Base-by-base conservation (phyloP, 2,888 invertebrate genomes). In the Eledone cirrhosa region DNA sequence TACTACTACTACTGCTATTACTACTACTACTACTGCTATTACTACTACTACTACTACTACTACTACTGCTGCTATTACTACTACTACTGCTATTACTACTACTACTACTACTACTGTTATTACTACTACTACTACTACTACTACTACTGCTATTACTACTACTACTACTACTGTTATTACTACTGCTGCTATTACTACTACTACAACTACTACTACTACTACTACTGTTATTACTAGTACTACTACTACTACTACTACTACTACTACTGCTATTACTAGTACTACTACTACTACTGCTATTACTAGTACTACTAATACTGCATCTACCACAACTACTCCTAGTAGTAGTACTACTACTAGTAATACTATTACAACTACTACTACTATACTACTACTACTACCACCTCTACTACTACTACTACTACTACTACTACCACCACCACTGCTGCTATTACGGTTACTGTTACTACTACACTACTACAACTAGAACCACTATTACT, bases 131-230 rank as follows among this genome's bases (percentile, higher is more conserved):
- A 78, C 63, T 33, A 33, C 65, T 16, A 79, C 2, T 63, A 77
- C 76, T 8, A 78, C 76, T 41, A 77, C 76, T 27, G 77, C 76
- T 8, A 77, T 5, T 48, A 5, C 76, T 63, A 7, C 53, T 63
- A 78, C 76, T 41, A 77, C 76, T 8, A 78, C 59, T 48, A 77
- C 59, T 77, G 59, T 48, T 77, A 77, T 48, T 59, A 77, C 59
- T 3, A 78, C 47, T 67, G 72, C 47, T 48, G 59, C 59, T 77
- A 77, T 48, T 48, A 77, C 11, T 59, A 77, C 59, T 59, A 59
- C 59, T 59, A 77, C 59, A 27, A 77, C 59, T 59, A 77, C 29
- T 63, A 76, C 47, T 76, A 76, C 47, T 76, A 76, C 47, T 76
- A 76, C 47, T 76, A 76, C 47, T 76, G 47, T 33, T 41, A 76